Base-by-base conservation (phyloP, 2,888 invertebrate genomes). In the Lasioglossum marginatum region DNA sequence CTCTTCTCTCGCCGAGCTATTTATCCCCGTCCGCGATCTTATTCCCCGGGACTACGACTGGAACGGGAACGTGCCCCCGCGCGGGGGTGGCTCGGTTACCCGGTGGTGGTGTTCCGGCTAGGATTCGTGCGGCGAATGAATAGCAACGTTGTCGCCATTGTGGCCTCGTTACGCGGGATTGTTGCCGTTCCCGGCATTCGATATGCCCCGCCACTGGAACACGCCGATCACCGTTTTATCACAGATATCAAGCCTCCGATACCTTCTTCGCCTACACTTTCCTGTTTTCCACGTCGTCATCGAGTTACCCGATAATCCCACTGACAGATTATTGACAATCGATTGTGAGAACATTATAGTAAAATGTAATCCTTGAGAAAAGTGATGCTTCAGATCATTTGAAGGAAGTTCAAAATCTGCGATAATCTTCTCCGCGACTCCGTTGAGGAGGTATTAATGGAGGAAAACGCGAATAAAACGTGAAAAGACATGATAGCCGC, bases 141-240 rank as follows among this genome's bases (percentile, higher is more conserved):
- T 40, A 66, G n/a, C 71, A 60, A 6, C 57, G 43, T 27, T 27
- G 60, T 37, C 70, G 70, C 40, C 12, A 45, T 82, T 57, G 34
- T 45, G 27, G 27, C 16, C 66, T 74, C 81, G 81, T 75, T 75
- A 37, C 48, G n/a, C 40, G 14, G 57, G n/a, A 82, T 83, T 43
- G 48, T 48, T 19, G 4, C 57, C 31, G 34, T 27, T 19, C 3
- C 45, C n/a, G 27, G 23, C 27, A 16, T 63, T 31, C 16, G 31
- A 63, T 63, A 31, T 27, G 60, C 60, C 60, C 60, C 31, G 16
- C 27, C 63, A 63, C 63, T 31, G 63, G 31, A 63, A 63, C 63
- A 16, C 31, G 14, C 63, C 63, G 63, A 63, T 63, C 63, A 63
- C 63, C 31, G 63, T 16, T 63, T 63, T 63, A 31, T 63, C 63